phyloP scores from a whole-genome alignment of 2,888 invertebrate genomes.

The Stramonita haemastoma region DNA sequence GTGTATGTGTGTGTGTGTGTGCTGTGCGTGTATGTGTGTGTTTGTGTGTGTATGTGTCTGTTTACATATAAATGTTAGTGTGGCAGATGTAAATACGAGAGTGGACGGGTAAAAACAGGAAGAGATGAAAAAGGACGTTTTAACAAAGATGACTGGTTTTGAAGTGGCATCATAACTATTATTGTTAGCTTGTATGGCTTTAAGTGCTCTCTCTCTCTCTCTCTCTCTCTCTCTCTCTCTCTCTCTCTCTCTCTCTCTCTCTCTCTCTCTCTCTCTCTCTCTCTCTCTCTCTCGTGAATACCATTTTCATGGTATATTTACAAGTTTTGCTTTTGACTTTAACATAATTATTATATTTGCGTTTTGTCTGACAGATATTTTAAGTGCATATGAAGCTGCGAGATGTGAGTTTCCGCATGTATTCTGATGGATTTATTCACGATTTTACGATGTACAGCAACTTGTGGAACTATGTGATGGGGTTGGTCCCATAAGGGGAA shows the following conservation, averaged over 20 bases:
- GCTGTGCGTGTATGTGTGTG: too few relatives aligned
- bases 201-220: not conserved
- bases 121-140: too few relatives aligned
- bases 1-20: not conserved
- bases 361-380: not conserved
- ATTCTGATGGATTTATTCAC: not conserved
- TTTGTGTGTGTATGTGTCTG: too few relatives aligned
- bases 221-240: not conserved
- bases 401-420: not conserved
- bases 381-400: not conserved
- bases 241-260: not conserved
- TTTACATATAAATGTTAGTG: too few relatives aligned
- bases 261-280: slow-evolving; percentile 15
- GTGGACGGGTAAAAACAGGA: too few relatives aligned
- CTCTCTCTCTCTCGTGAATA: not conserved
- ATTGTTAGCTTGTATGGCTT: too few relatives aligned
- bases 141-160: too few relatives aligned
- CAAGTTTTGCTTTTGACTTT: not conserved
- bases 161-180: too few relatives aligned
- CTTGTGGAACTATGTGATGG: too few relatives aligned
- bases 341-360: not conserved
- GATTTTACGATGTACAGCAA: not conserved
- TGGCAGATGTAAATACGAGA: too few relatives aligned
- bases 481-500: not conserved
- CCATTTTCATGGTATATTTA: not conserved